phyloP scores from a whole-genome alignment of 2,797 vertebrate genomes.

The Manis pentadactyla region DNA sequence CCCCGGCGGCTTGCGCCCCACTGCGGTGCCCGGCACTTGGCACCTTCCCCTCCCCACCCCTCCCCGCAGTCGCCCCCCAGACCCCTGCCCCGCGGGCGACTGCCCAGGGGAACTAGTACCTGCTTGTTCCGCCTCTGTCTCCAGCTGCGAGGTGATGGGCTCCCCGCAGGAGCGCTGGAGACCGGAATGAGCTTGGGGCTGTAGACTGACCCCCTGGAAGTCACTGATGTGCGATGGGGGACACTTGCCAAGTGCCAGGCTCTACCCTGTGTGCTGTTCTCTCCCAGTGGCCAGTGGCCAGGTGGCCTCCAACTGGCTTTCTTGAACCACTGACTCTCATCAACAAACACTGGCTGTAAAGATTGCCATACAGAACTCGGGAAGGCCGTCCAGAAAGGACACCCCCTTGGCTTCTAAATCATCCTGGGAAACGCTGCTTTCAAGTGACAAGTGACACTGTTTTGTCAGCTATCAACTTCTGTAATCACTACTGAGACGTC shows the following conservation, averaged over 20 bases:
- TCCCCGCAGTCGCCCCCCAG: not conserved
- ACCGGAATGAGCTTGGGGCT: not conserved
- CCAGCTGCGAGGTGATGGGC: not conserved
- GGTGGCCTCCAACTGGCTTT: not conserved
- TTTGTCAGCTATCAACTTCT: not conserved
- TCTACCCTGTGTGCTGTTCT: not conserved
- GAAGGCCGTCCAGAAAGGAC: not conserved
- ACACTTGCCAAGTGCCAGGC: not conserved
- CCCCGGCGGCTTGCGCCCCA: not conserved
- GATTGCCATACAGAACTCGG: not conserved
- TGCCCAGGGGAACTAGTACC: not conserved
- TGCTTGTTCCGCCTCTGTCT: not conserved
- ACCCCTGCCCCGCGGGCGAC: not conserved
- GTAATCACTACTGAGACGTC: not conserved
- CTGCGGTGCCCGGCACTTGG: accelerated
- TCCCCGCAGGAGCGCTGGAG: not conserved
- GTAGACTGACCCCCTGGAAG: not conserved
- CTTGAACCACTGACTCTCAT: not conserved
- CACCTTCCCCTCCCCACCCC: no score
- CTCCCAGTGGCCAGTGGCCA: not conserved
- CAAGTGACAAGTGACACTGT: not conserved
- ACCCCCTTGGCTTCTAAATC: not conserved
- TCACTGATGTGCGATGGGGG: not conserved
- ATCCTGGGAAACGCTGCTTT: not conserved
- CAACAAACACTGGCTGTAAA: not conserved